These are phyloP conservation scores for Eulemur rufifrons DNA, from an alignment of 2,113 vertebrate genomes.

Conservation along the genomic window DNA sequence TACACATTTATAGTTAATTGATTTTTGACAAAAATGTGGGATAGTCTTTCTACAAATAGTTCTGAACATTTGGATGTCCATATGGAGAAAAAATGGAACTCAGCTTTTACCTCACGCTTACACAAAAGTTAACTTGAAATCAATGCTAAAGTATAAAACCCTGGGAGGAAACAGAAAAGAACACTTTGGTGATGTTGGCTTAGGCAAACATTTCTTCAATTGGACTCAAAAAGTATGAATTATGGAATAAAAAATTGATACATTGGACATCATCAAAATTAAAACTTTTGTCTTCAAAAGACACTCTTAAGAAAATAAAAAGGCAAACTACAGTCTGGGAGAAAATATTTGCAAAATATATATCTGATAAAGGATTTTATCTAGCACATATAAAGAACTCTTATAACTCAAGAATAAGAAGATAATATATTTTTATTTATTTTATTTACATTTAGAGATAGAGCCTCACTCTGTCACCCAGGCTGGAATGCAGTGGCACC, in stretches of 20 bases:
- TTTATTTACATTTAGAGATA: too few species aligned
- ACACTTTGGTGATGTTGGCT: neutral
- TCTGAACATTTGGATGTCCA: neutral
- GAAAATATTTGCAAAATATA: constrained; percentile 25
- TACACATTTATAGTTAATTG: neutral
- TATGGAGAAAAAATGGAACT: neutral
- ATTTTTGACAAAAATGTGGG: neutral
- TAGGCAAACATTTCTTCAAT: neutral
- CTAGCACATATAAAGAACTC: neutral
- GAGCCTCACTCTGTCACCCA: too few species aligned
- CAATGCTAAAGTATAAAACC: neutral
- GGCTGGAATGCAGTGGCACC: too few species aligned
- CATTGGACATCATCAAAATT: neutral
- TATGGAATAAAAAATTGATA: neutral
- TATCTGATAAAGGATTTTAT: neutral
- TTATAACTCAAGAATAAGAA: neutral
- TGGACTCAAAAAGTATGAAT: neutral
- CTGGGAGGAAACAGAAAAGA: neutral
- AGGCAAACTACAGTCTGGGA: neutral
- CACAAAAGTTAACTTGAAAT: neutral
- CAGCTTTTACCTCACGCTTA: neutral
- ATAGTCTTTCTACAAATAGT: neutral
- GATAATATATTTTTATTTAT: neutral
- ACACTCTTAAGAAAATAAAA: constrained; percentile 3
- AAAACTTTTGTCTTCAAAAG: constrained; percentile 5